phyloP scores from a whole-genome alignment of 2,888 invertebrate genomes.

The Netelia fuscicornis region DNA sequence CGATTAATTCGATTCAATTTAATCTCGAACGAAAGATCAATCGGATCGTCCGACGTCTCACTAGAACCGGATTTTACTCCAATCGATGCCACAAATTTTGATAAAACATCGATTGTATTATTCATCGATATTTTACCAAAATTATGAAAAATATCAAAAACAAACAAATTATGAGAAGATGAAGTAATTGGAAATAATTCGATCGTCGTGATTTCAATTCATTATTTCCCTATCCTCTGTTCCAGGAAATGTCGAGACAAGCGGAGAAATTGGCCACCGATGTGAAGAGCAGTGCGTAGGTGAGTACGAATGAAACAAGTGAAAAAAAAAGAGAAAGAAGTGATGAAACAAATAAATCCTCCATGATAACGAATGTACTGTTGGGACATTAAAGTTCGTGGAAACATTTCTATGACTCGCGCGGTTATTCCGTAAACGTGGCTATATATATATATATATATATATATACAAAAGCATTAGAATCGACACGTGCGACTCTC shows the following conservation, averaged over 20 bases:
- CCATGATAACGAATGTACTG: background rate
- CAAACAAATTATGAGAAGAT: too few relatives aligned
- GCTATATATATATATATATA: background rate
- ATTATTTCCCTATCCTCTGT: slow-evolving; percentile 50
- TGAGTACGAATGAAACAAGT: slow-evolving; percentile 47
- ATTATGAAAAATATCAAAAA: too few relatives aligned
- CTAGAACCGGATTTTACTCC: too few relatives aligned
- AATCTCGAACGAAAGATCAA: too few relatives aligned
- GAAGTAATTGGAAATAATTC: background rate
- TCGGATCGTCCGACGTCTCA: too few relatives aligned
- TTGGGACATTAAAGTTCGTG: slow-evolving; percentile 3
- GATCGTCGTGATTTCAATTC: background rate
- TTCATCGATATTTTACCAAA: too few relatives aligned
- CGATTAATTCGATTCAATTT: too few relatives aligned
- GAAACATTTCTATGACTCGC: slow-evolving; percentile 8
- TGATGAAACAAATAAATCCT: background rate
- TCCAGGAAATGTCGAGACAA: slow-evolving; percentile 70
- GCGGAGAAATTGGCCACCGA: slow-evolving; percentile 68
- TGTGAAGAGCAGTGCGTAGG: slow-evolving; percentile 69
- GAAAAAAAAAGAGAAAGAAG: slow-evolving; percentile 17
- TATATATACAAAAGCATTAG: background rate
- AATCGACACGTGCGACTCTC: slow-evolving; percentile 13
- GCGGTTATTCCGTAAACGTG: background rate
- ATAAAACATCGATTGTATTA: too few relatives aligned
- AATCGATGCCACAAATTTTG: too few relatives aligned